Percentiles rank a stretch among this genome's conserved stretches.
These are phyloP conservation scores for Cassiopea andromeda DNA, from an alignment of 30 jellyfish, hydroid and myxozoan genomes.

Conservation along the genomic window DNA sequence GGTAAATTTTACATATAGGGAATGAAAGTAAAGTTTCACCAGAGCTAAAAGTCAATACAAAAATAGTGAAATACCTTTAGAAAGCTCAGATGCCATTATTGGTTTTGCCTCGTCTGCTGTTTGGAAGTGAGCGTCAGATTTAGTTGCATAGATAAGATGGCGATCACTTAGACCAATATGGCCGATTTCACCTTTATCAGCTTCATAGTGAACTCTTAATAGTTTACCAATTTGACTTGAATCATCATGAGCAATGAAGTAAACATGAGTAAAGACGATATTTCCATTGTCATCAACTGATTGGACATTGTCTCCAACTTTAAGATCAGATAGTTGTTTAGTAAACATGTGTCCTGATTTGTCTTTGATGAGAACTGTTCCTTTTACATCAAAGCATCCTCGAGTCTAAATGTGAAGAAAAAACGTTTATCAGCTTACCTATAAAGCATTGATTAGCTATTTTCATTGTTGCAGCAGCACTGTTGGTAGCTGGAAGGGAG, in stretches of 20 bases:
- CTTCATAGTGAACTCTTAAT: slow-evolving; percentile 32
- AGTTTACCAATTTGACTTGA: slow-evolving; percentile 8
- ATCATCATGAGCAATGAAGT: slow-evolving; percentile 61
- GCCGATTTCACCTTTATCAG: not conserved
- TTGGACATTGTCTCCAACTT: slow-evolving; percentile 58
- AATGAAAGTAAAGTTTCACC: not conserved
- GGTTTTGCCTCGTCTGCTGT: slow-evolving; percentile 42
- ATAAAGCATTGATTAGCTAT: too few relatives aligned
- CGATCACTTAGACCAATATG: slow-evolving; percentile 56
- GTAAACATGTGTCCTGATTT: slow-evolving; percentile 2
- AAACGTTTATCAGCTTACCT: too few relatives aligned
- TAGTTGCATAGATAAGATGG: slow-evolving; percentile 63
- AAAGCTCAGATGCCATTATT: slow-evolving; percentile 37
- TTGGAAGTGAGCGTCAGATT: slow-evolving; percentile 10
- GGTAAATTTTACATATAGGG: not conserved
- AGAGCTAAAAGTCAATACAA: not conserved
- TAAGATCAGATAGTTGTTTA: slow-evolving; percentile 18
- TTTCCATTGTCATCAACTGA: slow-evolving; percentile 58
- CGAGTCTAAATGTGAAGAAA: slow-evolving; percentile 8
- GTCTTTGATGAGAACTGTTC: not conserved
- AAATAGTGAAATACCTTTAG: not conserved
- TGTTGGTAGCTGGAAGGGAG: too few relatives aligned
- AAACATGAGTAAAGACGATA: slow-evolving; percentile 33
- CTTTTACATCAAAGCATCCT: slow-evolving; percentile 50
- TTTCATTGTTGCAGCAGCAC: too few relatives aligned